phyloP scores from a whole-genome alignment of 2,113 vertebrate species.

The Dendrocopos noguchii region DNA sequence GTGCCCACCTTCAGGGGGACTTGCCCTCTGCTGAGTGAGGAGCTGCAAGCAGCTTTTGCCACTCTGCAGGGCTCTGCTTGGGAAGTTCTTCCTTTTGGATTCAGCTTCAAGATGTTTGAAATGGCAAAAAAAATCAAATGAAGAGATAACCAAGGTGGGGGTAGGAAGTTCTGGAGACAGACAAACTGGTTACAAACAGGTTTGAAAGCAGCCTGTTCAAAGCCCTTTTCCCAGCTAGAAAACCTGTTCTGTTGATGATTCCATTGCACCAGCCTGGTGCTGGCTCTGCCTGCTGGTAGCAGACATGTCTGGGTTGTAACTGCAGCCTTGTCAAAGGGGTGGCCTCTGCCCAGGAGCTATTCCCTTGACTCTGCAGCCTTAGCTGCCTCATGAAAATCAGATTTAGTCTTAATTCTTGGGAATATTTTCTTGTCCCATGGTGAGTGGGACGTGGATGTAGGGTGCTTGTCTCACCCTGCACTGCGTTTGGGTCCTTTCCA shows the following conservation, averaged over 20 bases:
- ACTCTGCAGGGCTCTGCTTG: not conserved
- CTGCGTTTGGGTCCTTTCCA: fast-evolving
- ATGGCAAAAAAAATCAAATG: not conserved
- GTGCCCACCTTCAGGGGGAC: not conserved
- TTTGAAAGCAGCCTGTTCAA: not conserved
- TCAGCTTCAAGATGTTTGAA: not conserved
- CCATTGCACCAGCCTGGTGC: not conserved
- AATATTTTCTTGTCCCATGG: not conserved
- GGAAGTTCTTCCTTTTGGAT: not conserved
- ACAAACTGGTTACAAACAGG: not conserved
- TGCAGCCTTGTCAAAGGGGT: not conserved
- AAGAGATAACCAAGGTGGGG: not conserved
- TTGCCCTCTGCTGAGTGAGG: not conserved
- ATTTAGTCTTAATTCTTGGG: not conserved
- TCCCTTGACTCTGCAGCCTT: not conserved
- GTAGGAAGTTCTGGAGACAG: not conserved
- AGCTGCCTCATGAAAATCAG: not conserved
- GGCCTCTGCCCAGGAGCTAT: not conserved
- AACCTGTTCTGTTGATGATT: constrained; percentile 8
- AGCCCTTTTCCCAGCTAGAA: not conserved
- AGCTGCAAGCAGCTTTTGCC: not conserved
- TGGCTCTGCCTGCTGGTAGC: not conserved
- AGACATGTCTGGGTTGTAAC: not conserved
- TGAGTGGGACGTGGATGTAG: fast-evolving
- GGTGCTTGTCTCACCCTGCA: not conserved